phyloP scores from a whole-genome alignment of 2,113 vertebrate species.

The Caracal caracal region DNA sequence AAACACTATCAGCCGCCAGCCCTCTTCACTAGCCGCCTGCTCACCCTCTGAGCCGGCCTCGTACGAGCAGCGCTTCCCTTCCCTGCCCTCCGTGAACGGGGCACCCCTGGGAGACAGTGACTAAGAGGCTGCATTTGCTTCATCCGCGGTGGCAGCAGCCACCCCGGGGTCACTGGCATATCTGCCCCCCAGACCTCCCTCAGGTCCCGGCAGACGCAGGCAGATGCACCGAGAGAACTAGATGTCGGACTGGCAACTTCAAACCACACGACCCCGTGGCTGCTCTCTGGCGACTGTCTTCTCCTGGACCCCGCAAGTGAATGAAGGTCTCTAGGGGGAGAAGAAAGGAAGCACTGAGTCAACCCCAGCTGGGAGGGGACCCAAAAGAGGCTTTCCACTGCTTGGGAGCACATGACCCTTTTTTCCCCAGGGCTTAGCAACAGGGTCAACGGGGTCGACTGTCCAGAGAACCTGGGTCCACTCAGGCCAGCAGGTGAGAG shows the following conservation, averaged over 20 bases:
- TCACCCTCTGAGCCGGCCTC: constrained; percentile 35
- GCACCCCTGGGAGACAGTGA: not conserved
- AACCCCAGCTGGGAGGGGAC: not conserved
- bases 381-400: constrained; percentile 8
- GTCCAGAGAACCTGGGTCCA: not conserved
- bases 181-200: not conserved
- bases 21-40: not conserved
- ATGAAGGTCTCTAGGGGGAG: not conserved
- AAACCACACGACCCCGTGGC: not conserved
- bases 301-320: not conserved
- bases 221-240: not conserved
- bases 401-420: not conserved
- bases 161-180: not conserved
- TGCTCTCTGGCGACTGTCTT: not conserved
- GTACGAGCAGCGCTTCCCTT: not conserved
- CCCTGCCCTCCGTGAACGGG: not conserved
- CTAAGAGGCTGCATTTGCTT: not conserved
- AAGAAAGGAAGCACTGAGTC: not conserved
- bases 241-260: not conserved
- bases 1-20: constrained; percentile 10
- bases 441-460: not conserved
- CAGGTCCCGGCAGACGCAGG: not conserved
- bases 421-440: not conserved
- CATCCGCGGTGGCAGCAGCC: not conserved
- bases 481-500: not conserved